phyloP scores from a whole-genome alignment of 1,140 invertebrate species.

The Micrasema minimum region DNA sequence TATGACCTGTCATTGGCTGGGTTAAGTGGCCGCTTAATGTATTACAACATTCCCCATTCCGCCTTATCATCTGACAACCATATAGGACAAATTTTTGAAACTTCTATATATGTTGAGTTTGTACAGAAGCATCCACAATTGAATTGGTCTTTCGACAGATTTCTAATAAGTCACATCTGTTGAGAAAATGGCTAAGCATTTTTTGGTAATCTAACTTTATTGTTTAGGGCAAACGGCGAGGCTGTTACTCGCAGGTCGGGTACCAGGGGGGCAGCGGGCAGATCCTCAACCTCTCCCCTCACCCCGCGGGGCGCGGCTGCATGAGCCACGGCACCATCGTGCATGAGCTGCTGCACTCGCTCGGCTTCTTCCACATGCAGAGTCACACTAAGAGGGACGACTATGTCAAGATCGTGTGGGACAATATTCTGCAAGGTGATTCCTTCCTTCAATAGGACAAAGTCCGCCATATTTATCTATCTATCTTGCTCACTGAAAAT shows the following conservation, averaged over 20 bases:
- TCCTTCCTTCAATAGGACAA: too few relatives aligned
- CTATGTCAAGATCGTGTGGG: conserved; percentile 73
- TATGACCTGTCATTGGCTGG: too few relatives aligned
- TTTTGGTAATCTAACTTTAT: too few relatives aligned
- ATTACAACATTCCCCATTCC: too few relatives aligned
- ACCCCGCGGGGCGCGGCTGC: conserved; percentile 62
- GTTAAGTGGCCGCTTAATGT: too few relatives aligned
- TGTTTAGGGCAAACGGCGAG: conserved; percentile 60
- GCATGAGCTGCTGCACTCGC: conserved; percentile 77
- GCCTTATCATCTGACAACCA: too few relatives aligned
- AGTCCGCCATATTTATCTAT: not conserved
- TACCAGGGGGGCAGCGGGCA: conserved; percentile 60
- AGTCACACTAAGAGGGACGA: conserved; percentile 75
- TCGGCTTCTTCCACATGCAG: conserved; percentile 82
- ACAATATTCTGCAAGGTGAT: conserved; percentile 70
- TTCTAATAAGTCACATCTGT: too few relatives aligned
- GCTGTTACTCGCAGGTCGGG: conserved; percentile 67
- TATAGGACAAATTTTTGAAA: too few relatives aligned
- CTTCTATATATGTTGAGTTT: too few relatives aligned
- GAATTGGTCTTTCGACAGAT: too few relatives aligned
- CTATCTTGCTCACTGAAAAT: not conserved
- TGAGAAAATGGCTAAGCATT: too few relatives aligned
- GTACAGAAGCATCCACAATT: too few relatives aligned
- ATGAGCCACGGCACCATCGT: conserved; percentile 68
- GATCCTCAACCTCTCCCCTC: conserved; percentile 63